Conservation (phyloP, 2,888 invertebrate species). For the Hetaerina titia region DNA sequence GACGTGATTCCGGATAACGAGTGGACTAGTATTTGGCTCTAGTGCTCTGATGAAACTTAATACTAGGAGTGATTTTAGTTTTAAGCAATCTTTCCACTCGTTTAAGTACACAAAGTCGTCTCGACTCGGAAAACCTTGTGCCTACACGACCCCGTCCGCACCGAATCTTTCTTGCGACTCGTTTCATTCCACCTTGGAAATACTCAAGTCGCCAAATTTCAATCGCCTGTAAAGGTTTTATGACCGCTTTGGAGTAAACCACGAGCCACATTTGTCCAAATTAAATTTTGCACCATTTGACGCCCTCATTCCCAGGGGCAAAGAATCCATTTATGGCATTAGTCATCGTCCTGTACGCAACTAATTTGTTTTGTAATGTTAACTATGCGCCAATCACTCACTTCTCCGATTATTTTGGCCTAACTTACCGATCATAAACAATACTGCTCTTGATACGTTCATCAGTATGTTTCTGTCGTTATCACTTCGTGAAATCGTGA, state of each 20-base stretch:
- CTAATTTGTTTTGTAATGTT: no score
- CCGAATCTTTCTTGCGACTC: neutral
- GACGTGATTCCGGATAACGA: neutral
- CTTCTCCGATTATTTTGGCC: no score
- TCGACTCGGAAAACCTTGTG: neutral
- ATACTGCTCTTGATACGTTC: no score
- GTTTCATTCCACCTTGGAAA: neutral
- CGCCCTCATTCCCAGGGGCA: no score
- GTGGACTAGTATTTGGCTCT: neutral
- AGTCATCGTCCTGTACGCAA: no score
- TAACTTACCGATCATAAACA: no score
- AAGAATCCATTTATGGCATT: no score
- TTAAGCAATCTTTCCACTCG: neutral
- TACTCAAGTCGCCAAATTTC: neutral
- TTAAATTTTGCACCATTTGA: no score
- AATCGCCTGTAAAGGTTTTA: neutral
- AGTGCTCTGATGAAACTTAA: neutral
- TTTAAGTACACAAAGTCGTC: neutral
- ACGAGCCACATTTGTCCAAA: no score
- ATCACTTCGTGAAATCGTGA: no score
- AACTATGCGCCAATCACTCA: no score
- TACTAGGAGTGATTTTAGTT: neutral
- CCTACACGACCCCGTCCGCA: neutral
- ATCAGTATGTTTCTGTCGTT: no score
- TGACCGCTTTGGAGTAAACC: neutral